Base-by-base conservation (phyloP, 2,888 invertebrate genomes). In the Syrphus vitripennis region DNA sequence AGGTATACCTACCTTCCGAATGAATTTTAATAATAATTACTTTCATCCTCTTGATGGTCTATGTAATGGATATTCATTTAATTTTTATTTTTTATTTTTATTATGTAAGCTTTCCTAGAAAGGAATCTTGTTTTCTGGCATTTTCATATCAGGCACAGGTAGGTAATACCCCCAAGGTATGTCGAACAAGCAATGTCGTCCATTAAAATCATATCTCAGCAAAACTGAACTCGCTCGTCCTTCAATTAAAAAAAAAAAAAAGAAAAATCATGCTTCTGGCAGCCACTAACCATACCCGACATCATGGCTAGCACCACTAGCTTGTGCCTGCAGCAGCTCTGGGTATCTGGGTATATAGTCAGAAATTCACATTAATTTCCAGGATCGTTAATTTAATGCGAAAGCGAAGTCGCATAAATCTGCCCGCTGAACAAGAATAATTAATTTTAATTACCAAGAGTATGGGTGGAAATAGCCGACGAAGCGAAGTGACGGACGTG, bases 391-490 rank as follows among this genome's bases (percentile, higher is more conserved):
- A 87, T 87, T 87, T 79, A 82, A 84, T 87, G 87, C 63, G 83
- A 84, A 84, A 79, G 59, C 63, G 70, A 82, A 82, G 88, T 83
- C 87, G 88, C 88, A 89, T 88, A 90, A 90, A 89, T 89, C 88
- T 88, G 86, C 86, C 70, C 80, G n/a, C n/a, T n/a, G 88, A 88
- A 88, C 89, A 88, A 88, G 88, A 88, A 89, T 90, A 90, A 91
- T 91, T 90, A 89, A 90, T 90, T 91, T 91, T 90, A 90, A 91
- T 90, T 90, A 90, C 90, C 89, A 88, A 76, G n/a, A n/a, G 61
- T 59, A 40, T 29, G 61, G 31, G 34, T 50, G 50, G n/a, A 6
- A 12, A 50, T 50, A 26, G 50, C 12, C 10, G 24, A 19, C 19
- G 65, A n/a, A n/a, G n/a, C n/a, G n/a, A n/a, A n/a, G n/a, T n/a